Percentiles rank a stretch among this genome's conserved stretches.
Evolutionary conservation across 2,797 vertebrate genomes (phyloP).

Genomic region (Arnoldichthys spilopterus): DNA sequence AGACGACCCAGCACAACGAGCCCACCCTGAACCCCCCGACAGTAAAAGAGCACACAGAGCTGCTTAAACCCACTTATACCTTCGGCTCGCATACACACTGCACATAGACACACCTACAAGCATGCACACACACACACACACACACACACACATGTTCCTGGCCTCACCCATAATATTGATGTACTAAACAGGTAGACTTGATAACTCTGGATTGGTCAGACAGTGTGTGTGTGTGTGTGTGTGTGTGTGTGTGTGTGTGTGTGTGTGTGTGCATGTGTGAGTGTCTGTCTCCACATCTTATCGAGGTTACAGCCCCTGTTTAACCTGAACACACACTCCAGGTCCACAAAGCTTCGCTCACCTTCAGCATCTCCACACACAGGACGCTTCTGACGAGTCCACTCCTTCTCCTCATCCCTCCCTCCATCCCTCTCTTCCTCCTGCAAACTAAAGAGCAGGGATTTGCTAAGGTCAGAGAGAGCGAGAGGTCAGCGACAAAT

Average conservation of each 20-base stretch:
- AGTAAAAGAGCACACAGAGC: constrained; percentile 27
- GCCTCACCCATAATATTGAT: constrained; percentile 82
- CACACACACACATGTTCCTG: constrained; percentile 34
- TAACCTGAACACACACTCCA: constrained; percentile 37
- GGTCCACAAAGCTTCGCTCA: constrained; percentile 33
- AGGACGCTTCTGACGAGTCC: not conserved
- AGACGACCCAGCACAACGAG: constrained; percentile 50
- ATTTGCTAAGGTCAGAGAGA: not conserved
- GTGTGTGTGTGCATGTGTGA: constrained; percentile 18
- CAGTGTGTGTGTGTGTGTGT: constrained; percentile 26
- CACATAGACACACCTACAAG: constrained; percentile 45
- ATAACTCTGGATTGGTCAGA: constrained; percentile 57
- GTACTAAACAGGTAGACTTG: constrained; percentile 72
- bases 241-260: constrained; percentile 24
- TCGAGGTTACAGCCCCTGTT: constrained; percentile 22
- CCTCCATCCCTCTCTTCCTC: not conserved
- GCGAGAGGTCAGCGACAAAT: not conserved
- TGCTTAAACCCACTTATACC: constrained; percentile 70
- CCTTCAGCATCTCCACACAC: constrained; percentile 43
- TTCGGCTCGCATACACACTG: constrained; percentile 24
- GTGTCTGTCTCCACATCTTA: constrained; percentile 29
- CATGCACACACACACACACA: constrained; percentile 25
- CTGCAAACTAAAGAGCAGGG: not conserved
- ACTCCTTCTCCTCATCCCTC: not conserved
- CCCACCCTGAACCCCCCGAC: not conserved